Percentiles rank a stretch among this genome's conserved stretches.
These are phyloP conservation scores for Pachliopta kotzebuea DNA, from an alignment of 2,888 invertebrate genomes.

Conservation along the genomic window DNA sequence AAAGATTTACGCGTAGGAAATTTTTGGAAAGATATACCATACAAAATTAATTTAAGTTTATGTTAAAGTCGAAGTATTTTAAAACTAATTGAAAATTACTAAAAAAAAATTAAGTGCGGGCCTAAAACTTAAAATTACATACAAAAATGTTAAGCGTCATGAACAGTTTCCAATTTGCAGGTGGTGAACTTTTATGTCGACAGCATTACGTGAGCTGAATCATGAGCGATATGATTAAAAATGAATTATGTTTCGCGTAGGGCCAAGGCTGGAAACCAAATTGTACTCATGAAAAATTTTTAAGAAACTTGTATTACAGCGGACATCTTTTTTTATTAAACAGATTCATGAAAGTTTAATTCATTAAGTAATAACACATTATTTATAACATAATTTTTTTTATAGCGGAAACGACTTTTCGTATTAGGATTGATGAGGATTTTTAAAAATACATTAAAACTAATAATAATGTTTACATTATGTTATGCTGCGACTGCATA, in stretches of 20 bases:
- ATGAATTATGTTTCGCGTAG: slow-evolving; percentile 68
- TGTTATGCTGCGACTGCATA: too few species aligned
- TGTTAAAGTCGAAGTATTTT: background rate
- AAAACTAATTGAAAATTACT: background rate
- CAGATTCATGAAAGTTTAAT: background rate
- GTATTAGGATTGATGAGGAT: background rate
- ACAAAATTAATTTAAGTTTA: background rate
- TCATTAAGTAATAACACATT: background rate
- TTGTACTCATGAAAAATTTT: slow-evolving; percentile 5
- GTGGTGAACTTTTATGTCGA: slow-evolving; percentile 74
- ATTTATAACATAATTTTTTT: too few species aligned
- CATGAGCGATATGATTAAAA: slow-evolving; percentile 74
- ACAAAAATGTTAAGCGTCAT: slow-evolving; percentile 32
- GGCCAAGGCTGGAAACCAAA: slow-evolving; percentile 32
- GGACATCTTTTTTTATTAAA: background rate
- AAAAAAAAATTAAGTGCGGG: background rate
- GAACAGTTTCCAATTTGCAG: slow-evolving; percentile 68
- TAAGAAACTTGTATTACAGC: background rate
- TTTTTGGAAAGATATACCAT: background rate
- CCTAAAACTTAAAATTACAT: background rate
- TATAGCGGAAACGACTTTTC: background rate
- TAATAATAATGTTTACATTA: too few species aligned
- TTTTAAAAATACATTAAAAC: too few species aligned
- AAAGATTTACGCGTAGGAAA: background rate
- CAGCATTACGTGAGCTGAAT: slow-evolving; percentile 74